These are phyloP conservation scores for Cotesia typhae DNA, from an alignment of 1,140 invertebrate species.

Conservation along the genomic window DNA sequence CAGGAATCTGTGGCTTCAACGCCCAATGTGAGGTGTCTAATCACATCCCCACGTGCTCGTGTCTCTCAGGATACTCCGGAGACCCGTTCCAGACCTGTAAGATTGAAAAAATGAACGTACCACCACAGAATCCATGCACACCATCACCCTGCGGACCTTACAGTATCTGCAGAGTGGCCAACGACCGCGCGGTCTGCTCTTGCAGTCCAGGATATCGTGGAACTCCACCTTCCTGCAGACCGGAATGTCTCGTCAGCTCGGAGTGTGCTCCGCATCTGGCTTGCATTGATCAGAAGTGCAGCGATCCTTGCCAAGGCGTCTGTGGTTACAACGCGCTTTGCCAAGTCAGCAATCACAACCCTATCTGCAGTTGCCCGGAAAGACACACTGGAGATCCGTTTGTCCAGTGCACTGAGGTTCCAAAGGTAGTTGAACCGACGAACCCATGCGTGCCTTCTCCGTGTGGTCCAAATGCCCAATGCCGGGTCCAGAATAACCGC, in stretches of 20 bases:
- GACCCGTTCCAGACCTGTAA: conserved; percentile 85
- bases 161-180: conserved; percentile 77
- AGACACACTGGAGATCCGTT: conserved; percentile 84
- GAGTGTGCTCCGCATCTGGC: conserved; percentile 78
- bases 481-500: conserved; percentile 73
- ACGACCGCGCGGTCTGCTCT: conserved; percentile 79
- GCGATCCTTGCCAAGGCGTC: conserved; percentile 81
- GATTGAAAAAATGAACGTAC: conserved; percentile 61
- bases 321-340: conserved; percentile 83
- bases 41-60: conserved; percentile 83
- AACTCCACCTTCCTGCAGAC: conserved; percentile 78
- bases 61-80: conserved; percentile 77
- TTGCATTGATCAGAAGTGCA: conserved; percentile 83
- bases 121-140: conserved; percentile 75
- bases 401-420: conserved; percentile 73
- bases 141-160: conserved; percentile 84
- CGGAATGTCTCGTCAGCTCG: conserved; percentile 81
- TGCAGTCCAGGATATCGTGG: conserved; percentile 81
- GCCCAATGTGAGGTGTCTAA: conserved; percentile 82
- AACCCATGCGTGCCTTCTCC: conserved; percentile 82
- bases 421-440: conserved; percentile 50
- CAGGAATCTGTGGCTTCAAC: conserved; percentile 82
- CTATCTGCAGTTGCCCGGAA: conserved; percentile 82
- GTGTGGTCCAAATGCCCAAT: conserved; percentile 84
- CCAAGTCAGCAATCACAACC: conserved; percentile 83